Evolutionary conservation across 37 sponge, comb jelly and placozoan genomes (phyloP).

Genomic region (Eunapius fragilis): DNA sequence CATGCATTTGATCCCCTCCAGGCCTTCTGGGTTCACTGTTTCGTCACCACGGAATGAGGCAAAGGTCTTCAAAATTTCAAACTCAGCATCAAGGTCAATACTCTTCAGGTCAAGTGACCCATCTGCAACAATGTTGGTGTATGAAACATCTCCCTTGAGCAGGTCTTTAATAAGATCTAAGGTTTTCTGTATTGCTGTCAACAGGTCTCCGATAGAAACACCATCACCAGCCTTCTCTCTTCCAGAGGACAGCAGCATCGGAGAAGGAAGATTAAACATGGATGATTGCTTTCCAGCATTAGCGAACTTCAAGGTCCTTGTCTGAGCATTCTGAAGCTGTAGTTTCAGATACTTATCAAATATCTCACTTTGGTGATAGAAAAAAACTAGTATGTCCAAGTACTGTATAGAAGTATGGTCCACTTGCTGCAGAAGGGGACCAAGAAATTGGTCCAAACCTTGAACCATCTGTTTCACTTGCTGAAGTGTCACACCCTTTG

Average conservation of each 20-base stretch:
- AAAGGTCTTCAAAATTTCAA: not conserved
- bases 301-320: not conserved
- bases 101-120: slow-evolving; percentile 30
- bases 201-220: not conserved
- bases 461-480: slow-evolving; percentile 7
- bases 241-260: not conserved
- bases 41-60: not conserved
- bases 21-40: slow-evolving; percentile 25
- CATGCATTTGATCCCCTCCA: slow-evolving; percentile 60
- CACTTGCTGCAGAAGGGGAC: slow-evolving; percentile 15
- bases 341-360: slow-evolving; percentile 64
- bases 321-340: slow-evolving; percentile 26
- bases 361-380: slow-evolving; percentile 54
- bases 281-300: not conserved
- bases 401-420: not conserved
- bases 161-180: slow-evolving; percentile 18
- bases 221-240: not conserved
- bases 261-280: not conserved
- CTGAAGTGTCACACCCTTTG: slow-evolving; percentile 7
- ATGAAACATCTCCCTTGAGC: slow-evolving; percentile 54
- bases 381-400: slow-evolving; percentile 60
- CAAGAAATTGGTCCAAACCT: slow-evolving; percentile 23
- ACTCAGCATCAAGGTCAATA: slow-evolving; percentile 1
- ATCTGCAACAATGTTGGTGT: slow-evolving; percentile 60
- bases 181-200: not conserved